phyloP scores from a whole-genome alignment of 2,113 vertebrate genomes.

The Pachycephala philippinensis region DNA sequence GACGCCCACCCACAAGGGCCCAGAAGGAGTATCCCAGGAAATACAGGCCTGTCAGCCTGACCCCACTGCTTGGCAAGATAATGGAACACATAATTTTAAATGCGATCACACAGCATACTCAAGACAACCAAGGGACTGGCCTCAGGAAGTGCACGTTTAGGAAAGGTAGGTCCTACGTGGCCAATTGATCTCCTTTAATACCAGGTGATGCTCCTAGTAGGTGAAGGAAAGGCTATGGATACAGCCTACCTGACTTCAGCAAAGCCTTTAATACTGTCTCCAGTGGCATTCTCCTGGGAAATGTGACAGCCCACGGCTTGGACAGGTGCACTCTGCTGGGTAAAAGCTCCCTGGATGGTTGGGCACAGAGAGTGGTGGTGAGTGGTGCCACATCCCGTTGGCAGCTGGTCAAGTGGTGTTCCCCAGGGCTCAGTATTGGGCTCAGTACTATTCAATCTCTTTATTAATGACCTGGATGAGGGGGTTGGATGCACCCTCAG shows the following conservation, averaged over 20 bases:
- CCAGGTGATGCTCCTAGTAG: background rate
- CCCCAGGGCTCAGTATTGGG: no score
- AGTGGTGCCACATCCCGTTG: background rate
- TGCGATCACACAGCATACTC: background rate
- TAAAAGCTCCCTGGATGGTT: background rate
- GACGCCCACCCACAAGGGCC: no score
- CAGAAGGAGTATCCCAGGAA: background rate
- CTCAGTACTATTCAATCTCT: background rate
- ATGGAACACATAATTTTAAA: background rate
- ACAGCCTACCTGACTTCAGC: background rate
- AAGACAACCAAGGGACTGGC: background rate
- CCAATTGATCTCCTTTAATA: background rate
- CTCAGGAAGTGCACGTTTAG: background rate
- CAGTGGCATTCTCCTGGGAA: background rate
- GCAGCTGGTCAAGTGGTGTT: no score
- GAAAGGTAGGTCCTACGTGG: background rate
- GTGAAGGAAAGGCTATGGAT: background rate
- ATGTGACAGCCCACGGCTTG: background rate
- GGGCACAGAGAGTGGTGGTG: background rate
- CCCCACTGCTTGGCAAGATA: background rate
- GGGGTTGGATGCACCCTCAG: background rate
- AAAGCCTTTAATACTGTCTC: background rate
- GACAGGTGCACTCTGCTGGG: background rate
- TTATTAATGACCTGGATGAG: background rate
- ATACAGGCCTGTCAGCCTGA: background rate